phyloP scores from a whole-genome alignment of 2,888 invertebrate genomes.

The Xiphydria camelus region DNA sequence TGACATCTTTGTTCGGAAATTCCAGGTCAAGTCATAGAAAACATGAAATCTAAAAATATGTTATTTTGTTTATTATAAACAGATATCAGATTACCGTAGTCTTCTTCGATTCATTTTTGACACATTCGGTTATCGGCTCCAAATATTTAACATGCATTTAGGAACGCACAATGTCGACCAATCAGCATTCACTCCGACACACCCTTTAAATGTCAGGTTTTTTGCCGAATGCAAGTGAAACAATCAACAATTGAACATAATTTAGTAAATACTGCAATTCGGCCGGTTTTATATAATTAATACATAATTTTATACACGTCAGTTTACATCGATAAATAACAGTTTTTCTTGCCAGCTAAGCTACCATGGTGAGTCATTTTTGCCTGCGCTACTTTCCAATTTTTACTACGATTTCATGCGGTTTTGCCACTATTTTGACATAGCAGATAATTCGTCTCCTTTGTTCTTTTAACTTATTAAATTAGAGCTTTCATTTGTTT shows the following conservation, averaged over 20 bases:
- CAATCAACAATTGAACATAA: slow-evolving; percentile 28
- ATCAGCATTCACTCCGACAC: slow-evolving; percentile 47
- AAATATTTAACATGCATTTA: slow-evolving; percentile 2
- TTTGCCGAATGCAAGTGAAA: slow-evolving; percentile 40
- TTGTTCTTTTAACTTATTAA: neutral
- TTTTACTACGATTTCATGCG: neutral
- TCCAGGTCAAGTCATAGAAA: no score
- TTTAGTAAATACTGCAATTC: slow-evolving; percentile 1
- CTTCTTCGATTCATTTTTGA: no score
- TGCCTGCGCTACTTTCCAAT: neutral
- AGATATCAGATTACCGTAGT: no score
- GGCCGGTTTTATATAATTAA: slow-evolving; percentile 2
- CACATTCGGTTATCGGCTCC: no score
- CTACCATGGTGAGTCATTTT: slow-evolving; percentile 39
- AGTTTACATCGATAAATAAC: slow-evolving; percentile 17
- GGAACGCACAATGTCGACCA: slow-evolving; percentile 26
- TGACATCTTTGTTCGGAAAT: no score
- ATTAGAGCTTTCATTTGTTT: neutral
- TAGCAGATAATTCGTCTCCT: neutral
- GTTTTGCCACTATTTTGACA: neutral
- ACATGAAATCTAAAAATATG: no score
- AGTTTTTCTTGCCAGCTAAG: slow-evolving; percentile 21
- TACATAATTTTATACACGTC: neutral
- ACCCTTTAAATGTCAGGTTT: slow-evolving; percentile 55
- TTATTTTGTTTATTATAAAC: no score